Evolutionary conservation across 2,113 vertebrate species (phyloP).

Genomic region (Leptobrachium leishanense): DNA sequence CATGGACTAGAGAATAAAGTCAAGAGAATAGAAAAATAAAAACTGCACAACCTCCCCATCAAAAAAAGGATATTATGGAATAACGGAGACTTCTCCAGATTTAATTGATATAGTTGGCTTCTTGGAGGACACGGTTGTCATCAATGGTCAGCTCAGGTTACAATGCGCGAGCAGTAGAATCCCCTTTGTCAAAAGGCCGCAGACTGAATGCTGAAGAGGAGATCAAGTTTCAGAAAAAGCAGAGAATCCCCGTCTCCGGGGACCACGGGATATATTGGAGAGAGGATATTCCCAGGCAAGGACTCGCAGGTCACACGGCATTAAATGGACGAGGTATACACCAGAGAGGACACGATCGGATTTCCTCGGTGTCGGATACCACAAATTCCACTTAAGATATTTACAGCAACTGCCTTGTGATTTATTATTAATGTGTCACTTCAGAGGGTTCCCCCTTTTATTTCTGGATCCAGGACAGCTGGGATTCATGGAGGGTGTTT

Average conservation of each 20-base stretch:
- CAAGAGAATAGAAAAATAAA: too few relatives aligned
- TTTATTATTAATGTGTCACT: not conserved
- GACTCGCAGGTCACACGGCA: not conserved
- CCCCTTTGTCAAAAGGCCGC: not conserved
- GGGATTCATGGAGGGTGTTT: too few relatives aligned
- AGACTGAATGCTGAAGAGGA: constrained; percentile 11
- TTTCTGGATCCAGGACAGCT: too few relatives aligned
- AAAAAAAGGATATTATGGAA: too few relatives aligned
- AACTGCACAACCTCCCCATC: too few relatives aligned
- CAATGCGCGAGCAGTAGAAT: too few relatives aligned
- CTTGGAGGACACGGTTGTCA: too few relatives aligned
- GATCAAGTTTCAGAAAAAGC: constrained; percentile 15
- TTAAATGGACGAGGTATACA: not conserved
- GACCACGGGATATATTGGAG: not conserved
- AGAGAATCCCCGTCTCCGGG: not conserved
- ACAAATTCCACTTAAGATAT: not conserved
- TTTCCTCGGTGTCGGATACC: not conserved
- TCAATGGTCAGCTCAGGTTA: too few relatives aligned
- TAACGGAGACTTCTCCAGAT: too few relatives aligned
- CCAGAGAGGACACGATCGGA: not conserved
- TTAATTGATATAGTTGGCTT: too few relatives aligned
- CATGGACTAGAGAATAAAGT: too few relatives aligned
- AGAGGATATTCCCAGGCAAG: not conserved
- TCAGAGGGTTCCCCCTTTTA: too few relatives aligned
- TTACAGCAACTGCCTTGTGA: not conserved